Evolutionary conservation across 30 jellyfish, hydroid and myxozoan genomes (phyloP), one percentile per base, ranked within the genome.

Genomic region (Chrysaora quinquecirrha): DNA sequence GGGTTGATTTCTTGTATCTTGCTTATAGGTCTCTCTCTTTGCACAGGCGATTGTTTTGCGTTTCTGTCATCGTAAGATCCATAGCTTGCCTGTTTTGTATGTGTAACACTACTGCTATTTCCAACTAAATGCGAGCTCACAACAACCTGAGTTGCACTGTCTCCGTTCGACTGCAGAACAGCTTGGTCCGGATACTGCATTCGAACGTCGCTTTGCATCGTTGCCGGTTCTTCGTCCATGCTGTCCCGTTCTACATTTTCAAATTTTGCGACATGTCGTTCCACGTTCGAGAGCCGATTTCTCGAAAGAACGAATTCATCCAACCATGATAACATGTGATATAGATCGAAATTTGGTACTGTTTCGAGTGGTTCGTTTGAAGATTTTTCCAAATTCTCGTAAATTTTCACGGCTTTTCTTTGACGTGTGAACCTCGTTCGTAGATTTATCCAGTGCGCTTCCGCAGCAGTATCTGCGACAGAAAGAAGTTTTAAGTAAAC

Each of bases 271-370:
- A 19, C 19, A 12, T 3, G 68, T 16, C 25, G 12, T 9, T 52
- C 68, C 24, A 19, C 25, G 68, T 16, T 52, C 29, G 68, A 52
- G 68, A 52, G 68, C 29, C 68, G 68, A 2, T 52, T 52, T 20
- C 68, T 52, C 68, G 68, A 52, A 12, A 52, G 29, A 12, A 52
- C 68, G 19, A 52, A 52, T 20, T 52, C 68, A 25, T 52, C 68
- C 68, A 52, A 25, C 68, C 68, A 52, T 52, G 68, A 52, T 3
- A 52, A 20, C 29, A 52, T 4, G 25, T 52, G 68, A 25, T 52
- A 52, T 3, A 52, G 6, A 19, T 52, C 68, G 4, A 52, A 52
- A 20, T 20, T 52, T 7, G 24, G 68, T 52, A 3, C 7, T 52
- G 68, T 10, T 25, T 3, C 19, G 25, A 16, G 27, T 20, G 6